phyloP scores from a whole-genome alignment of 2,888 invertebrate genomes.

The Acleris emargana region DNA sequence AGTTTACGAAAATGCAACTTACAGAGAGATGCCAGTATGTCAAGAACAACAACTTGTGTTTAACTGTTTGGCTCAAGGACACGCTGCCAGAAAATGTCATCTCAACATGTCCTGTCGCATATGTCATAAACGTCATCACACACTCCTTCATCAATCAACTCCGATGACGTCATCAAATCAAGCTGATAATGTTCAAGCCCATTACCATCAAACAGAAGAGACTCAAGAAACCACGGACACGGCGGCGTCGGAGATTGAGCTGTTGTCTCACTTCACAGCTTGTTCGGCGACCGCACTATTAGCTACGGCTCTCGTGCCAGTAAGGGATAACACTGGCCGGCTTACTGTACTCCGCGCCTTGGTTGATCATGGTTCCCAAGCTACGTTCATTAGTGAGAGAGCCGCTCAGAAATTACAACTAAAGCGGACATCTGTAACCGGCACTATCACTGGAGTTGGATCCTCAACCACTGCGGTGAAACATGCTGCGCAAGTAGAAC shows the following conservation, averaged over 20 bases:
- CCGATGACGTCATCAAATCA: background rate
- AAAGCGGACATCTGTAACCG: conserved; percentile 1
- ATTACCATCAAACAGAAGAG: conserved; percentile 3
- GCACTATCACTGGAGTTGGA: conserved; percentile 17
- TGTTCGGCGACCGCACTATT: conserved; percentile 1
- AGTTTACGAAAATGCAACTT: conserved; percentile 28
- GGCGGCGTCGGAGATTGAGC: background rate
- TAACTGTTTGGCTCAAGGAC: conserved; percentile 35
- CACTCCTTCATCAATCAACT: conserved; percentile 25
- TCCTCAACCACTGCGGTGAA: conserved; percentile 12
- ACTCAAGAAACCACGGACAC: background rate
- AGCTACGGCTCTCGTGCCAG: conserved; percentile 14
- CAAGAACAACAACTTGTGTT: conserved; percentile 14
- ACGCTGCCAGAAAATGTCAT: conserved; percentile 26
- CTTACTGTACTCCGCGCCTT: conserved; percentile 1
- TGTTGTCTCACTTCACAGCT: conserved; percentile 7
- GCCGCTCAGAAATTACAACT: conserved; percentile 10
- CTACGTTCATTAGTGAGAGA: conserved; percentile 17
- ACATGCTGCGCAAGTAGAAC: conserved; percentile 5
- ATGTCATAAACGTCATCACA: conserved; percentile 36
- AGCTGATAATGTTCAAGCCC: conserved; percentile 2
- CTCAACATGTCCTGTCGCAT: conserved; percentile 28
- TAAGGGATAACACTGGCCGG: background rate
- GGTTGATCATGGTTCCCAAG: conserved; percentile 14
- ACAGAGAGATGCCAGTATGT: conserved; percentile 16